These are phyloP conservation scores for Camelus bactrianus DNA, from an alignment of 2,113 vertebrate species.

Conservation along the genomic window DNA sequence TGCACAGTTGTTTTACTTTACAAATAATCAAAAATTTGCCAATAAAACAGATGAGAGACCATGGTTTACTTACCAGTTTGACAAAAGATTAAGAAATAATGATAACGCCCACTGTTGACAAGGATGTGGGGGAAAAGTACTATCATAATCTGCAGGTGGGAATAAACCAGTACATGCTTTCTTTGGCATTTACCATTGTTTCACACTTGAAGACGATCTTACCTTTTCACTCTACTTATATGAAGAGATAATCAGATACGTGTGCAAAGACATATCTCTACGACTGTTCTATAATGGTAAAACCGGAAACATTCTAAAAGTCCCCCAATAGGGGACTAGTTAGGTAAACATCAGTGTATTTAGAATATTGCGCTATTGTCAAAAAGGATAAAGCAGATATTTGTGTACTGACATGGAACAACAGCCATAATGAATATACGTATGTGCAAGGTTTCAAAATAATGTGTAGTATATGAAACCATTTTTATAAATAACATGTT, in stretches of 20 bases:
- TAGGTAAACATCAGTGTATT: not conserved
- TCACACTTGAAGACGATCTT: conserved; percentile 1
- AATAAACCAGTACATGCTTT: not conserved
- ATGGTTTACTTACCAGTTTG: conserved; percentile 6
- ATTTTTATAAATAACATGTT: conserved; percentile 38
- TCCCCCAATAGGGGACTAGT: not conserved
- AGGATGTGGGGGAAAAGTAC: not conserved
- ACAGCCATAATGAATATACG: not conserved
- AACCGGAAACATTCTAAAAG: conserved; percentile 33
- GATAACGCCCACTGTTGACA: not conserved
- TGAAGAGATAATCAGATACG: conserved; percentile 4
- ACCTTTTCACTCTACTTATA: not conserved
- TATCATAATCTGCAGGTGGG: not conserved
- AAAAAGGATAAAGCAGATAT: conserved; percentile 22
- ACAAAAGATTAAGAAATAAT: conserved; percentile 44
- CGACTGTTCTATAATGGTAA: not conserved
- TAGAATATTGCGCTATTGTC: conserved; percentile 15
- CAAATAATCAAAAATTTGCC: conserved; percentile 43
- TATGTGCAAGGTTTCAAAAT: not conserved
- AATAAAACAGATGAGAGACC: conserved; percentile 34
- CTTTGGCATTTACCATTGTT: conserved; percentile 21
- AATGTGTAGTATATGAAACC: not conserved
- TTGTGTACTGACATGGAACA: not conserved
- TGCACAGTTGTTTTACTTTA: not conserved
- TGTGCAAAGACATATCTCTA: not conserved